Base-by-base conservation (phyloP, 2,888 invertebrate genomes). In the Orthosia gothica region DNA sequence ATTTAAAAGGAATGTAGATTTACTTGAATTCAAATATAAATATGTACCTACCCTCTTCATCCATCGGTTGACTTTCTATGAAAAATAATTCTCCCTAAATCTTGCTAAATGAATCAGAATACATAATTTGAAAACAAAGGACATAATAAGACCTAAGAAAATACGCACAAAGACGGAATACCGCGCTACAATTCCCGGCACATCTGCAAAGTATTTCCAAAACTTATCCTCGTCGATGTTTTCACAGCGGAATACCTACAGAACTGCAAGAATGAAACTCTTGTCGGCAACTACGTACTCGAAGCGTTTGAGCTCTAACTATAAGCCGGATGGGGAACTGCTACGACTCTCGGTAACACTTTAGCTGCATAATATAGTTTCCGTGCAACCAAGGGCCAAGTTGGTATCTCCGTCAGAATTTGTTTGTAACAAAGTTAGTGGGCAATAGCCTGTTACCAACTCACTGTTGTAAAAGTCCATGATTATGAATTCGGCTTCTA, bases 311-410 rank as follows among this genome's bases (percentile, higher is more conserved):
- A 57, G 74, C 69, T 73, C 47, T 74, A 59, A 64, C 63, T 81
- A 54, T 74, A 70, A 83, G 66, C 69, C 50, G 66, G 66, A 79
- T 79, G 67, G 55, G 57, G 23, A 57, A 32, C 20, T 57, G 65
- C 62, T 61, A 40, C 45, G 61, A 50, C 23, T 62, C 23, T 64
- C 32, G 64, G 75, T 65, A 70, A 70, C 74, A 79, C 69, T 78
- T 82, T 58, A 52, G 58, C 50, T 79, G 80, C 69, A 67, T 74
- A 79, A 79, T 70, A 72, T 68, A 71, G 64, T 73, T 70, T 57
- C 16, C 40, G 40, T 61, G 70, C 63, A 74, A 54, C n/a, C 13
- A 50, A 45, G 12, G 62, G 16, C 20, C 15, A 70, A 83, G 75
- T 70, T 83, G 16, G 66, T 70, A 67, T 70, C 66, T 67, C 54